Base-by-base conservation (phyloP, 2,888 invertebrate species). In the Exocentrus adspersus region DNA sequence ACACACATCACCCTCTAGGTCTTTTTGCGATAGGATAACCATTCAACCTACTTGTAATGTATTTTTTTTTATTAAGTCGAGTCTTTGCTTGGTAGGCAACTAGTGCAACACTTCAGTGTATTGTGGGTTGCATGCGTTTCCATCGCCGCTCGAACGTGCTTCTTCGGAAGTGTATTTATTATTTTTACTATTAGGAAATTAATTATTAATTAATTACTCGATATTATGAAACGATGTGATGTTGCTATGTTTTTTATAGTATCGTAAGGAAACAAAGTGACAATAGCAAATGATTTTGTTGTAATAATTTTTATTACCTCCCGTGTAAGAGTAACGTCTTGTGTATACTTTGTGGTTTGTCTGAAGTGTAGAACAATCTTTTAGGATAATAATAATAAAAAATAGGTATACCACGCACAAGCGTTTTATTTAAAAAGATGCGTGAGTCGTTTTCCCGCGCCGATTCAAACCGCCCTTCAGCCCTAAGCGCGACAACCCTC, bases 321-420 rank as follows among this genome's bases (percentile, higher is more conserved):
- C n/a, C n/a, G n/a, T n/a, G n/a, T n/a, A n/a, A n/a, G n/a, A n/a
- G 54, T 37, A 54, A 54, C 24, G 48, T 60, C 42, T 57, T 57
- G 48, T 51, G 43, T 32, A 45, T 32, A 32, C 52, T 59, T 59
- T 65, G 68, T 70, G 70, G 64, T 70, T 68, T 70, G 63, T 62
- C 62, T 58, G 65, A 66, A 67, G 54, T 68, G 70, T 70, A 70
- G 70, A 70, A 62, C 65, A 68, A 62, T 68, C 68, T 64, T 60
- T 65, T 63, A 65, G 67, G 59, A n/a, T n/a, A n/a, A n/a, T 64
- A 70, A 68, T 66, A 68, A 64, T 64, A 68, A 60, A 48, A 43
- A 64, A 50, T 43, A 53, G 43, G 61, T 61, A 46, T 53, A 54
- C 24, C 37, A 37, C 20, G 17, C 5, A 2, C 19, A 16, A 19